Base-by-base conservation (phyloP, 2,797 vertebrate genomes). In the Decapterus maruadsi region DNA sequence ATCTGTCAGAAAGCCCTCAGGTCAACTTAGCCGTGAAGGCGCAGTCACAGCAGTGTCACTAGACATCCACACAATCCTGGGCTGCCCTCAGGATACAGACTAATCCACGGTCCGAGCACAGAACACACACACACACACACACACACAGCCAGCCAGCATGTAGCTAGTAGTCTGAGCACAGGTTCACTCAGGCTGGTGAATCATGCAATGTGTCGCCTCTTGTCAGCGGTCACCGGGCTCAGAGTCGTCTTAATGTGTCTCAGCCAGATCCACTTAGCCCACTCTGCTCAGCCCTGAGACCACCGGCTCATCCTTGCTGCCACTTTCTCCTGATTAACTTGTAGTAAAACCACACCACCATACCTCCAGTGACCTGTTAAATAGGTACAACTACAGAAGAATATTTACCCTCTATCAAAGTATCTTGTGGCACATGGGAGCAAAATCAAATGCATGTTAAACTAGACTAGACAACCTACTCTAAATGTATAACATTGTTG, bases 181-280 rank as follows among this genome's bases (percentile, higher is more conserved):
- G 50, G 40, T 72, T 61, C 1, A 2, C 34, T 68, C 62, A 66
- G 70, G 54, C 43, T 9, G 19, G 43, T 42, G 26, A 75, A 46
- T 80, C 53, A 76, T 59, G 54, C 58, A 51, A 17, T 8, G 53
- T 78, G 65, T 77, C 58, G 46, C 19, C 65, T 78, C 64, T 56
- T 72, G 75, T 83, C 60, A 8, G 5, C 34, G 46, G 56, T 68
- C 59, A 68, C 81, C 60, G 79, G 10, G 51, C 26, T 82, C 51
- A 69, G 60, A 36, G 64, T 68, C 10, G 54, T 75, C 50, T 61
- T 78, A 60, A 74, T 64, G 75, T 77, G 36, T 68, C 69, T 73
- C 66, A 50, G 36, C 40, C 19, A 70, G 46, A 86, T 89, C 87
- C 70, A 72, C 74, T 92, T 83, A 87, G 38, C 51, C 59, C 45